Conservation (phyloP, 92 coral and sea anemone genomes). For the Phenganax stokvisi region DNA sequence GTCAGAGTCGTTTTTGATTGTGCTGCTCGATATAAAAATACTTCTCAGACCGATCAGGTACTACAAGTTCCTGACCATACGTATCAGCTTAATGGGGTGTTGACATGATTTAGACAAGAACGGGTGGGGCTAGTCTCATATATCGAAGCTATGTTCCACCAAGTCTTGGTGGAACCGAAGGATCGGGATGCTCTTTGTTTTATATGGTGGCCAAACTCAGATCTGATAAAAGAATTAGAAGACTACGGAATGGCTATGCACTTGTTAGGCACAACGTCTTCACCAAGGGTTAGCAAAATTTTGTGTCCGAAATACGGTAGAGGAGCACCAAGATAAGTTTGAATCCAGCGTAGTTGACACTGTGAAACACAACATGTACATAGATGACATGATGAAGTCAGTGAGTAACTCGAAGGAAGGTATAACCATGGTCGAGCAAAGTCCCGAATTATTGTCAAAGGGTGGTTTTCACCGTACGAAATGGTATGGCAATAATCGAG, state of each 20-base stretch:
- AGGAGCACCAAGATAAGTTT: constrained; percentile 23
- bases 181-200: constrained; percentile 31
- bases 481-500: constrained; percentile 53
- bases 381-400: constrained; percentile 62
- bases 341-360: constrained; percentile 35
- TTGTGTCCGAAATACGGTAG: constrained; percentile 40
- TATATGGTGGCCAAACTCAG: constrained; percentile 54
- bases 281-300: constrained; percentile 51
- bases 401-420: constrained; percentile 34
- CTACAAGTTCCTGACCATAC: constrained; percentile 29
- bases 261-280: constrained; percentile 53
- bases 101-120: constrained; percentile 30
- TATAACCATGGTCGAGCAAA: constrained; percentile 19
- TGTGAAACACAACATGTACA: constrained; percentile 43
- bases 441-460: constrained; percentile 42
- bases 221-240: constrained; percentile 39
- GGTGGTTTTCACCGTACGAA: constrained; percentile 49
- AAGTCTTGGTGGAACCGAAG: constrained; percentile 20
- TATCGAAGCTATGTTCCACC: constrained; percentile 39
- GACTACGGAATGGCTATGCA: constrained; percentile 52
- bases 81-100: constrained; percentile 25
- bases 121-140: constrained; percentile 32
- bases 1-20: constrained; percentile 53
- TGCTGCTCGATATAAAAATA: constrained; percentile 40
- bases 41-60: constrained; percentile 45